Base-by-base conservation (phyloP, 2,797 vertebrate genomes). In the Masticophis lateralis region DNA sequence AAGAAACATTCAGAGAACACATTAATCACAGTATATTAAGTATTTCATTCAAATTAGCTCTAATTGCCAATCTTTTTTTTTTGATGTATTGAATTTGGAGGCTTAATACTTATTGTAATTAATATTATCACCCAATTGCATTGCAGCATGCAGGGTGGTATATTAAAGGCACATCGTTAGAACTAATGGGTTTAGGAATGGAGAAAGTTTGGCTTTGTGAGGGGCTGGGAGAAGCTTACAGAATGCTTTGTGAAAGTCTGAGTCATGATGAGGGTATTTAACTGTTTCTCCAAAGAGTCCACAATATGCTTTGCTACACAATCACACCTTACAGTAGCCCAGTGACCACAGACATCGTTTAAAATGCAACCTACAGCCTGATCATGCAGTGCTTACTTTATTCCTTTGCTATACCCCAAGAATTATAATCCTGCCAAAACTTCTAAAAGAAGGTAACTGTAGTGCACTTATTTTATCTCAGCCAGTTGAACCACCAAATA, bases 1-100 rank as follows among this genome's bases (percentile, higher is more conserved):
- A 89, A 94, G 97, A 95, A 97, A 96, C 96, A 97, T 96, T 95
- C 91, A 94, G 96, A 96, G 96, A 97, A 96, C 97, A 96, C 97
- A 97, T 97, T 96, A 96, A 97, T 97, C 95, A 96, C 96, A 95
- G 88, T 94, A 92, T 95, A 97, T 96, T 95, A 96, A 89, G 94
- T 96, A 95, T 96, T 96, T 95, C 94, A 94, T 95, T 96, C 94
- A 91, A 96, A 88, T 97, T 97, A 96, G 95, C 95, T 93, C 93
- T 95, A 97, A 92, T 97, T 97, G 93, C 93, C 96, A 94, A 92
- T 95, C 86, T 32, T 69, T 97, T 61, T 97, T 97, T 96, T 97
- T 97, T 97, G 93, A 51, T 69, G 90, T 94, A 95, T 97, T 97
- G 96, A 94, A 97, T 92, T 97, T 95, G 94, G 94, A 56, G 95